A percentile compares a stretch with the other conserved stretches of the same genome.
Conservation (phyloP, 1,140 invertebrate species). For the Drosophila nannoptera region DNA sequence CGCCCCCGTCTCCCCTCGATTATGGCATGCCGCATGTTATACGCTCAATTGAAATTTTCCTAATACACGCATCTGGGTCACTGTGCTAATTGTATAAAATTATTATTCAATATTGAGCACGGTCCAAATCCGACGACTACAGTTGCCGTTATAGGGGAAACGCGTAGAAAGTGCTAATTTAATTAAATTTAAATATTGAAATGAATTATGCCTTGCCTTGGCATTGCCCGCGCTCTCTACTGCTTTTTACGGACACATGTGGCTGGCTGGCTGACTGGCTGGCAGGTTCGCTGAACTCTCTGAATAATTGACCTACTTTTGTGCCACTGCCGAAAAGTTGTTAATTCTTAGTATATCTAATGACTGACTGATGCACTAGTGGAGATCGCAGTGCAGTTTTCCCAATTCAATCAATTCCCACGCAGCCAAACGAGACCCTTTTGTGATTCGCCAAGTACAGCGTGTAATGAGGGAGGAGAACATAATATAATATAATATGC, state of each 20-base stretch:
- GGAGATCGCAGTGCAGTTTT: background rate
- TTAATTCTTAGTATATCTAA: background rate
- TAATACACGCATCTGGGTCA: slow-evolving; percentile 67
- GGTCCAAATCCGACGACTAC: slow-evolving; percentile 18
- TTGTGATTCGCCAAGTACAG: slow-evolving; percentile 33
- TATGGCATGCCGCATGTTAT: background rate
- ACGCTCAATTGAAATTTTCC: background rate
- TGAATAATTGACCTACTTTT: slow-evolving; percentile 34
- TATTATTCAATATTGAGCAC: slow-evolving; percentile 72
- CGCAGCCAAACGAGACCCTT: slow-evolving; percentile 34
- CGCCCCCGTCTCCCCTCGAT: background rate
- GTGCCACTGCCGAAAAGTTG: slow-evolving; percentile 11
- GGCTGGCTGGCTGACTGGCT: too few relatives aligned
- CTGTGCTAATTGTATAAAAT: slow-evolving; percentile 70
- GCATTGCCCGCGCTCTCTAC: slow-evolving; percentile 16
- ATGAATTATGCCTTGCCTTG: slow-evolving; percentile 43
- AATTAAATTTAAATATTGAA: slow-evolving; percentile 62
- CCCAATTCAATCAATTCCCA: background rate
- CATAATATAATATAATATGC: slow-evolving; percentile 36
- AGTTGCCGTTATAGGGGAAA: slow-evolving; percentile 4
- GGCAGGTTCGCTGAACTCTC: slow-evolving; percentile 42
- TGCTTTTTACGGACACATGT: background rate
- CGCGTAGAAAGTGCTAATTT: slow-evolving; percentile 72
- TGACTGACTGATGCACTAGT: background rate
- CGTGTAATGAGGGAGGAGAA: slow-evolving; percentile 41